Conservation (phyloP, 2,113 vertebrate species). For the Myrmophylax atrothorax region DNA sequence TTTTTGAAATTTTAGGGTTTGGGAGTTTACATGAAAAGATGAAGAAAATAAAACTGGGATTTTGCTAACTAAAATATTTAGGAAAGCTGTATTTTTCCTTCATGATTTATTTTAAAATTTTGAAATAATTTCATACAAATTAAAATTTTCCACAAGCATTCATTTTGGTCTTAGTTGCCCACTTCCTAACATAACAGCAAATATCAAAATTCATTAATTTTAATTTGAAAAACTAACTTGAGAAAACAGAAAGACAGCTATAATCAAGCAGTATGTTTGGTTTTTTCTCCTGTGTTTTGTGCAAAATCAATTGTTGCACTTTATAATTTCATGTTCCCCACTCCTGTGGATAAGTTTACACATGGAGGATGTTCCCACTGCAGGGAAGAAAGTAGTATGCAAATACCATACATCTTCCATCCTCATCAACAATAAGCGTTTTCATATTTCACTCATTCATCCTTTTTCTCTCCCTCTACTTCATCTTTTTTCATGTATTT, state of each 20-base stretch:
- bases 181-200: neutral
- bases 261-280: neutral
- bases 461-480: neutral
- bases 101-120: neutral
- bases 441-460: neutral
- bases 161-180: neutral
- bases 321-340: neutral
- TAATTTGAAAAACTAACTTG: neutral
- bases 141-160: neutral
- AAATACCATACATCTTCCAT: neutral
- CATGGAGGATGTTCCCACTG: neutral
- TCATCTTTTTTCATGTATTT: neutral
- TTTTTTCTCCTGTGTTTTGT: neutral
- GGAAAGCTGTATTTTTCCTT: neutral
- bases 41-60: neutral
- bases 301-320: neutral
- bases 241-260: neutral
- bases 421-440: neutral
- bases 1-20: neutral
- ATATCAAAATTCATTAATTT: neutral
- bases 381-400: neutral
- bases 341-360: neutral
- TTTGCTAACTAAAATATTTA: neutral
- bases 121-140: neutral
- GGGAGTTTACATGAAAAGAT: neutral